Base-by-base conservation (phyloP, 2,888 invertebrate species). In the Notocelia uddmanniana region DNA sequence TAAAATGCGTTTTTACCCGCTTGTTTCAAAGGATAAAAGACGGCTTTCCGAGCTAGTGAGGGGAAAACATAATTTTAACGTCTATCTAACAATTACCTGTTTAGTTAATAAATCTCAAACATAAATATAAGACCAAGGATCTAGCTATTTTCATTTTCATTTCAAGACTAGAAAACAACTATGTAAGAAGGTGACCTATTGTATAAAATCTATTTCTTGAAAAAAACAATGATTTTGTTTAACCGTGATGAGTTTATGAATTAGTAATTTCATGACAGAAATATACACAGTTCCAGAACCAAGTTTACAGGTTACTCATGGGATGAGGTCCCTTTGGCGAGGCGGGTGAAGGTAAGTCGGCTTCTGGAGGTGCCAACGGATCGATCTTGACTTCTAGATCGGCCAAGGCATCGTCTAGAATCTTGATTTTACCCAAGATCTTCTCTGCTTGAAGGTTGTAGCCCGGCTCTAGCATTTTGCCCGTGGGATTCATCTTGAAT, bases 401-500 rank as follows among this genome's bases (percentile, higher is more conserved):
- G 77, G 87, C 80, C 18, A 93, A 74, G 3, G 91, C 88, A 11
- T 89, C 87, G 73, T 94, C 92, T 13, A 94, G 82, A 64, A 91
- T 85, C 78, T 93, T 92, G 15, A 95, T 92, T 76, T 91, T 91
- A 21, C 93, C 91, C 74, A 95, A 76, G 13, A 95, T 74, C 67
- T 83, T 87, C 76, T 95, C 95, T 23, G 95, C 95, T 78, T 94
- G 93, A 41, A 94, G 86, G 73, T 95, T 95, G 81, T 94, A 95
- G 45, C 96, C 95, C 0, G 96, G 96, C 82, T 96, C 95, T 70
- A 96, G 94, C 95, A 96, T 95, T 85, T 95, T 95, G 0, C 96
- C 96, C 76, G 94, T 95, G 0, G 96, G 96, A 85, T 96, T 96
- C 80, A 95, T 90, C 80, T 94, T 95, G 87, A 96, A 96, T 64